Percentiles rank a stretch among this genome's conserved stretches.
phyloP scores from a whole-genome alignment of 2,113 vertebrate genomes.

The Scomber colias region DNA sequence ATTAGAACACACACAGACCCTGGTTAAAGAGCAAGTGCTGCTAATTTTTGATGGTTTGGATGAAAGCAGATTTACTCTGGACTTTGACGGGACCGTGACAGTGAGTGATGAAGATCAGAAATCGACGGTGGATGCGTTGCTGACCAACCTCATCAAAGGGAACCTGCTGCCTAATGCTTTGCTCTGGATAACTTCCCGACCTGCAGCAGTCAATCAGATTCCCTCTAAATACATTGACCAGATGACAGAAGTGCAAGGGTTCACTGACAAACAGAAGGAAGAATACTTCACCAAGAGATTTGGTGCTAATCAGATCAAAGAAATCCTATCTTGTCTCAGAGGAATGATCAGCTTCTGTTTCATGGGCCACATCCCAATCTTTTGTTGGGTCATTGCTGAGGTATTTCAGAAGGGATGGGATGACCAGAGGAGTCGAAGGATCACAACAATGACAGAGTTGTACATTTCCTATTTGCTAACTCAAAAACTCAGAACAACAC shows the following conservation, averaged over 20 bases:
- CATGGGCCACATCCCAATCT: conserved; percentile 60
- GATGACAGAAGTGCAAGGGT: conserved; percentile 59
- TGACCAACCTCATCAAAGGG: conserved; percentile 50
- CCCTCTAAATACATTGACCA: background rate
- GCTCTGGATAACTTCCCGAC: background rate
- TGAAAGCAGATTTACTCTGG: conserved; percentile 32
- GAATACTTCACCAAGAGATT: conserved; percentile 54
- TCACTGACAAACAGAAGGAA: conserved; percentile 48
- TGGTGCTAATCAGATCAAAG: conserved; percentile 1
- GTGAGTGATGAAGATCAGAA: background rate
- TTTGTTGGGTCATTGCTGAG: conserved; percentile 50
- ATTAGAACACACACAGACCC: background rate
- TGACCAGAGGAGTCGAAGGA: background rate
- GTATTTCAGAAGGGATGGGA: conserved; percentile 31
- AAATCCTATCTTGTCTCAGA: conserved; percentile 21
- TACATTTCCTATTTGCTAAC: conserved; percentile 17
- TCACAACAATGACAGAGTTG: conserved; percentile 37
- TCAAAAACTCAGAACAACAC: conserved; percentile 19
- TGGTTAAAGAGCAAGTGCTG: conserved; percentile 7
- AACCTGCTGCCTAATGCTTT: conserved; percentile 35
- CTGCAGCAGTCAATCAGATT: background rate
- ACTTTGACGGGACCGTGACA: conserved; percentile 7
- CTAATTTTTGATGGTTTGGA: conserved; percentile 39
- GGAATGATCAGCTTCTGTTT: conserved; percentile 49
- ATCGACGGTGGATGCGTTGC: conserved; percentile 19